These are phyloP conservation scores for Rhinichthys osculus DNA, from an alignment of 2,797 vertebrate species.

Conservation along the genomic window DNA sequence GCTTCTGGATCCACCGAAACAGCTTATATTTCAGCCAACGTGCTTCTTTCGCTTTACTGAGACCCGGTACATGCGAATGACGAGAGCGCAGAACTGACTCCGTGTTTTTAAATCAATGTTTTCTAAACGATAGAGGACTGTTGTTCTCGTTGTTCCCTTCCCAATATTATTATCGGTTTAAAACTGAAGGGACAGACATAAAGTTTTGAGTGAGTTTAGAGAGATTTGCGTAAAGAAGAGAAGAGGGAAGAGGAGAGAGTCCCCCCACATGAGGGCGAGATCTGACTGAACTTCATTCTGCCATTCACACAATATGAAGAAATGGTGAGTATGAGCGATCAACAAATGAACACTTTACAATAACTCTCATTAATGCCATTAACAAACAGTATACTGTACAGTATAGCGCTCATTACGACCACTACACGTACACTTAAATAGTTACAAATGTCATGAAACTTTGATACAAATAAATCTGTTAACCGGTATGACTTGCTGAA, in stretches of 20 bases:
- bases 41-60: conserved; percentile 56
- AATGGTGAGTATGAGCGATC: conserved; percentile 79
- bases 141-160: conserved; percentile 56
- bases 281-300: conserved; percentile 78
- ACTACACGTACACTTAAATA: not conserved
- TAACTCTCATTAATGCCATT: conserved; percentile 6
- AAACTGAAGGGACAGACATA: conserved; percentile 57
- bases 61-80: conserved; percentile 53
- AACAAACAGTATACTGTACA: not conserved
- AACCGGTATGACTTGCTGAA: not conserved
- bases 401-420: not conserved
- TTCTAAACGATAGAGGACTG: conserved; percentile 32
- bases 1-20: conserved; percentile 61
- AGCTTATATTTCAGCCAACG: conserved; percentile 66
- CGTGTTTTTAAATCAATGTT: not conserved
- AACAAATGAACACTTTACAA: conserved; percentile 48
- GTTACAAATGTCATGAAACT: conserved; percentile 1
- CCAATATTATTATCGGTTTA: conserved; percentile 46
- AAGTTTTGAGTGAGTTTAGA: conserved; percentile 58
- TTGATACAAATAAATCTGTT: not conserved
- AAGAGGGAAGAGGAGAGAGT: conserved; percentile 68
- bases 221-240: conserved; percentile 67
- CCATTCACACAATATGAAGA: conserved; percentile 80
- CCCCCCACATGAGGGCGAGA: conserved; percentile 85
- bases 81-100: conserved; percentile 33